Conservation (phyloP, 2,113 vertebrate species). For the Patagioenas fasciata region DNA sequence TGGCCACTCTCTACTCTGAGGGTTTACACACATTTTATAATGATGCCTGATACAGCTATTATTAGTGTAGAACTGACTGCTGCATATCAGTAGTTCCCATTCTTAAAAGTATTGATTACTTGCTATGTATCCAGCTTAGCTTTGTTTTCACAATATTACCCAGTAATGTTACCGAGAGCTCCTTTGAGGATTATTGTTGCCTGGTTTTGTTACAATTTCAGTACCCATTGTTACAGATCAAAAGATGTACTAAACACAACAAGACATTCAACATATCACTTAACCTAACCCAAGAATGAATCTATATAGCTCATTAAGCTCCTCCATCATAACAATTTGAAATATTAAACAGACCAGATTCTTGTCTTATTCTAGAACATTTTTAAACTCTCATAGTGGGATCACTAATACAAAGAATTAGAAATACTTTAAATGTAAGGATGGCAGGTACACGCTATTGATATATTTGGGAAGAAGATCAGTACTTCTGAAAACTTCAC, state of each 20-base stretch:
- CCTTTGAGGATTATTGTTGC: neutral
- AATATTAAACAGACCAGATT: neutral
- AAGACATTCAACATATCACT: neutral
- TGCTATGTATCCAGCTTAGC: neutral
- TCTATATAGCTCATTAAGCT: neutral
- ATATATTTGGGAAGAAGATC: neutral
- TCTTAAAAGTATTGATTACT: neutral
- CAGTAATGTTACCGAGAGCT: neutral
- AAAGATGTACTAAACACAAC: neutral
- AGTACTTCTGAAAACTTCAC: neutral
- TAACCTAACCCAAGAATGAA: neutral
- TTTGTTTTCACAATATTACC: neutral
- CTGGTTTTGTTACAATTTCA: neutral
- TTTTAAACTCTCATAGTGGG: neutral
- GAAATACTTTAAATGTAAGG: neutral
- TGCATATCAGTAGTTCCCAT: neutral
- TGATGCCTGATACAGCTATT: neutral
- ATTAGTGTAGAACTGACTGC: neutral
- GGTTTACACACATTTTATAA: neutral
- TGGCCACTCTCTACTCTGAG: neutral
- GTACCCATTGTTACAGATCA: neutral
- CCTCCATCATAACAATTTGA: neutral
- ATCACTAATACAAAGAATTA: neutral
- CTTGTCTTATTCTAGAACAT: neutral
- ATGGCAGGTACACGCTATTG: neutral